A percentile compares a stretch with the other conserved stretches of the same genome.
phyloP scores from a whole-genome alignment of 2,888 invertebrate genomes.

The Sinhomidia bicolor region DNA sequence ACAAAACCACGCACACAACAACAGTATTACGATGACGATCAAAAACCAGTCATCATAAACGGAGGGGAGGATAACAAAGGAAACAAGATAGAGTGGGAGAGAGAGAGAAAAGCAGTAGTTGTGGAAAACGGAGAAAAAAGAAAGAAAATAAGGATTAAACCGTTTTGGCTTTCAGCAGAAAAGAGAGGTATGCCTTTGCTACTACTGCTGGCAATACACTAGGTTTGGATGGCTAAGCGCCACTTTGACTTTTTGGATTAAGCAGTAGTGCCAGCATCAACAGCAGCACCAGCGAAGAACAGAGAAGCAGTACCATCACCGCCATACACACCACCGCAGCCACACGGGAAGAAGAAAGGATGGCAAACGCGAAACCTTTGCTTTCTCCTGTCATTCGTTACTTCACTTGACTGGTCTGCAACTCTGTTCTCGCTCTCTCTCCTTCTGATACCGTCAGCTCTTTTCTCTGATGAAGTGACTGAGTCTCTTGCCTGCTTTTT shows the following conservation, averaged over 20 bases:
- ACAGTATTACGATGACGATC: constrained; percentile 17
- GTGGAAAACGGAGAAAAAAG: not conserved
- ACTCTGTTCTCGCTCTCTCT: constrained; percentile 22
- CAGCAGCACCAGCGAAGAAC: not conserved
- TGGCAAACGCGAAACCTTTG: constrained; percentile 49
- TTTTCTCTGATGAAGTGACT: constrained; percentile 17
- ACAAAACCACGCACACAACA: not conserved
- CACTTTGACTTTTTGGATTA: constrained; percentile 47
- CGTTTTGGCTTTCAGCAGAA: constrained; percentile 39
- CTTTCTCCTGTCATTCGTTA: constrained; percentile 51
- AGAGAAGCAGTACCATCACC: not conserved
- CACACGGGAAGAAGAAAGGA: constrained; percentile 42
- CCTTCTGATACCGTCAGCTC: not conserved
- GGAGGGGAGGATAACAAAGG: constrained; percentile 16
- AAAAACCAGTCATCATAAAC: constrained; percentile 43
- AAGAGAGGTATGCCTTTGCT: not conserved
- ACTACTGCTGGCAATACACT: constrained; percentile 14
- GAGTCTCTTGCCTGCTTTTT: constrained; percentile 4
- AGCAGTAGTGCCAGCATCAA: too few species aligned
- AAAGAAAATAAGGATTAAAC: constrained; percentile 40
- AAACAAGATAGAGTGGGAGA: not conserved
- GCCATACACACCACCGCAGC: not conserved
- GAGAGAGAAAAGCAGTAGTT: not conserved
- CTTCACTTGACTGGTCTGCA: constrained; percentile 45
- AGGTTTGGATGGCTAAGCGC: constrained; percentile 34